Evolutionary conservation across 2,113 vertebrate species (phyloP), one percentile per base, ranked within the genome.

Genomic region (Cinclus cinclus): DNA sequence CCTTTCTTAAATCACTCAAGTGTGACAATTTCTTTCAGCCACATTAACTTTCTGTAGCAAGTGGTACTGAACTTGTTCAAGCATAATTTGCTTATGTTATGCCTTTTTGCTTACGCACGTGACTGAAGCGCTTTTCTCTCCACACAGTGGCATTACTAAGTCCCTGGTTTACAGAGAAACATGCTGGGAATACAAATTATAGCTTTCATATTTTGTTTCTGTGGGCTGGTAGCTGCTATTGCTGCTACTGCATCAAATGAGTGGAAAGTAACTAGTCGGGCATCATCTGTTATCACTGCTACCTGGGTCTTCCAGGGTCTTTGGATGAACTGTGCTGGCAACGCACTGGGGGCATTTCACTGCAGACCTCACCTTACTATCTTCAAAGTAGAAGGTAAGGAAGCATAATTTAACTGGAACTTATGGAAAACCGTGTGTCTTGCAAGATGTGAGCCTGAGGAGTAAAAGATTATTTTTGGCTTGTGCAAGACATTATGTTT

Each of bases 301-400:
- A 99, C 99, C 15, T 99, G 99, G 99, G 98, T 99, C 74, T 99
- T 99, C 87, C 99, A 99, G 97, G 99, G 99, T 52, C 98, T 99
- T 71, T 99, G 99, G 99, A 99, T 98, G 98, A 99, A 98, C 97
- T 99, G 99, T 79, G 99, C 98, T 10, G 99, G 99, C 37, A 99
- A 99, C 1, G 99, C 99, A 3, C 94, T 99, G 86, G 99, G 99
- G 47, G 98, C 99, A 62, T 98, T 99, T 95, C 99, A 99, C 83
- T 99, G 99, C 97, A 97, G 98, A 85, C 98, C 98, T 28, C 99
- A 99, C 92, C 98, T 99, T 20, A 99, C 98, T 23, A 98, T 99
- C 96, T 98, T 99, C 94, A 97, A 97, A 96, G 97, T 99, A 25
- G 98, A 98, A 97, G 98, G 99, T 99, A 98, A 98, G 97, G 69